Evolutionary conservation across 2,888 invertebrate genomes (phyloP).

Genomic region (Microctonus aethiopoides): DNA sequence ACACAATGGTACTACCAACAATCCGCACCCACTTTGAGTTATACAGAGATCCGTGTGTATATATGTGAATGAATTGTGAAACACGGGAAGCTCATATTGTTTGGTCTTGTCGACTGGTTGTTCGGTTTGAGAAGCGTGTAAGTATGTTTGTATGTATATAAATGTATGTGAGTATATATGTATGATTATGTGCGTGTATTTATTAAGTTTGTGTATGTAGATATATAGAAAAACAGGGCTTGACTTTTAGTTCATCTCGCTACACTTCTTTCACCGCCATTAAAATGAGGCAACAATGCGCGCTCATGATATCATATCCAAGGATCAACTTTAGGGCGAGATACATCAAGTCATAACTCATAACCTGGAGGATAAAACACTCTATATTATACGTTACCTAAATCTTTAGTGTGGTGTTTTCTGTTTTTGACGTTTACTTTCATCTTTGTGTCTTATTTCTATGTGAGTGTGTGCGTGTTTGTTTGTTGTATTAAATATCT

Average conservation of each 20-base stretch:
- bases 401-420: constrained; percentile 50
- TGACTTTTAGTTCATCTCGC: constrained; percentile 24
- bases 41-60: neutral
- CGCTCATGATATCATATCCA: constrained; percentile 36
- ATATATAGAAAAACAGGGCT: neutral
- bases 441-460: too few species aligned
- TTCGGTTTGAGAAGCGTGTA: constrained; percentile 16
- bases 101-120: constrained; percentile 46
- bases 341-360: constrained; percentile 54
- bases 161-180: too few species aligned
- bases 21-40: constrained; percentile 16
- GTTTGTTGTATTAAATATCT: constrained; percentile 17
- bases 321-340: constrained; percentile 57
- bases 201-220: neutral
- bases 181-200: constrained; percentile 15
- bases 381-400: constrained; percentile 51
- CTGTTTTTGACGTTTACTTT: constrained; percentile 34
- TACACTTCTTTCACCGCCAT: constrained; percentile 22
- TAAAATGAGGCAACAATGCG: constrained; percentile 36
- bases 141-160: neutral
- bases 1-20: constrained; percentile 55
- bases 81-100: constrained; percentile 43
- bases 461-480: constrained; percentile 12
- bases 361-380: constrained; percentile 48
- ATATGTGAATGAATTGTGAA: constrained; percentile 7